Evolutionary conservation across 2,797 vertebrate genomes (phyloP), one percentile per base, ranked within the genome.

Genomic region (Halcyon smyrnensis): DNA sequence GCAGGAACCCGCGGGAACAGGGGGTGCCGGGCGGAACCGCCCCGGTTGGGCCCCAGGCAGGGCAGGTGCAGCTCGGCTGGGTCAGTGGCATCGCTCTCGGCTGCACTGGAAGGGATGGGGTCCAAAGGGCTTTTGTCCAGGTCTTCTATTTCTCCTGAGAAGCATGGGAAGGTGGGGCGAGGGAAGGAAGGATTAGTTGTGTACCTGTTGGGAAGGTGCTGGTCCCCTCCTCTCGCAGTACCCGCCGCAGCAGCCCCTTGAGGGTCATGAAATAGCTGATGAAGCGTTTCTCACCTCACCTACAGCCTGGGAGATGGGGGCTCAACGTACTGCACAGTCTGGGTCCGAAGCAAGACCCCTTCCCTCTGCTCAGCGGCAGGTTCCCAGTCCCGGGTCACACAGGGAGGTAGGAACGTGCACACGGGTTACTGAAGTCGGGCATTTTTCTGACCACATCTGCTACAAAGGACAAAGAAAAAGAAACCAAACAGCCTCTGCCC

Each of bases 21-120:
- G 32, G 84, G 78, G 46, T 11, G 7, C 91, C 4, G 91, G 74
- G 32, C 0, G 6, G 90, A 32, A 64, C 36, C 4, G 1, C n/a
- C 67, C 68, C 2, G 0, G 0, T 14, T 3, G 0, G 3, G 69
- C 84, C 81, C 27, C 80, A 1, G 18, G 2, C 15, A 6, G 70
- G 78, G 82, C 37, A 83, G 81, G 73, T 86, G 88, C 67, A 65
- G 71, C 59, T 67, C 57, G 11, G 64, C 30, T 9, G 56, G n/a
- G 18, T 46, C 7, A 3, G 14, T 4, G 53, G 56, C 87, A 64
- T 51, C 4, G 0, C 50, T 41, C 36, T 11, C 1, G 1, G 39
- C 16, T 41, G 51, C 53, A 10, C 8, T 32, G 27, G 15, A 0
- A 0, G 57, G 39, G 18, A 54, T 2, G 8, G 30, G 24, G n/a